These are phyloP conservation scores for Lontra canadensis DNA, from an alignment of 2,113 vertebrate genomes.

Conservation along the genomic window DNA sequence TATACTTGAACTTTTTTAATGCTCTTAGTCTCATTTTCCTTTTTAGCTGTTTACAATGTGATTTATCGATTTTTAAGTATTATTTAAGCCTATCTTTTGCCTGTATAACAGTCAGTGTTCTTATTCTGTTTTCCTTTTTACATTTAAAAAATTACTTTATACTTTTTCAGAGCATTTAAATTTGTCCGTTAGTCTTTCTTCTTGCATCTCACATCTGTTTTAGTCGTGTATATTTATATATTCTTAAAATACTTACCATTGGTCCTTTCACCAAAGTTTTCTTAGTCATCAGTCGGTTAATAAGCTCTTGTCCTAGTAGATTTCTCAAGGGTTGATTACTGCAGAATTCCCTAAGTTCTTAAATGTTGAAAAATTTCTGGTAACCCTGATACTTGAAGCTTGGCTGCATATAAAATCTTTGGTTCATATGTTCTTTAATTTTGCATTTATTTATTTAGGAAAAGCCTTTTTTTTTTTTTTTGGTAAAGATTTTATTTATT, in stretches of 20 bases:
- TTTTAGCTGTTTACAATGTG: not conserved
- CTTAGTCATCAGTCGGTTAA: not conserved
- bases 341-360: not conserved
- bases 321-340: not conserved
- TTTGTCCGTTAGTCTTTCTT: not conserved
- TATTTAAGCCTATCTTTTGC: not conserved
- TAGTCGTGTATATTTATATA: not conserved
- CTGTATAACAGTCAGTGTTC: not conserved
- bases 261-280: not conserved
- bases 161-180: not conserved
- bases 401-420: not conserved
- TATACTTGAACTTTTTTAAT: not conserved
- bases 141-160: not conserved
- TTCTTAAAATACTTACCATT: not conserved
- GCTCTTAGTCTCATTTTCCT: not conserved
- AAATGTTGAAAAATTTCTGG: not conserved
- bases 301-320: not conserved
- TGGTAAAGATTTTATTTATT: not conserved
- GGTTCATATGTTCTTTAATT: not conserved
- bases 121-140: slow-evolving; percentile 5
- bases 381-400: not conserved
- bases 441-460: not conserved
- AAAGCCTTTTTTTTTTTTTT: no score
- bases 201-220: not conserved
- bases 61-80: not conserved